These are phyloP conservation scores for Xanthorhoe spadicearia DNA, from an alignment of 2,888 invertebrate species.

Conservation along the genomic window DNA sequence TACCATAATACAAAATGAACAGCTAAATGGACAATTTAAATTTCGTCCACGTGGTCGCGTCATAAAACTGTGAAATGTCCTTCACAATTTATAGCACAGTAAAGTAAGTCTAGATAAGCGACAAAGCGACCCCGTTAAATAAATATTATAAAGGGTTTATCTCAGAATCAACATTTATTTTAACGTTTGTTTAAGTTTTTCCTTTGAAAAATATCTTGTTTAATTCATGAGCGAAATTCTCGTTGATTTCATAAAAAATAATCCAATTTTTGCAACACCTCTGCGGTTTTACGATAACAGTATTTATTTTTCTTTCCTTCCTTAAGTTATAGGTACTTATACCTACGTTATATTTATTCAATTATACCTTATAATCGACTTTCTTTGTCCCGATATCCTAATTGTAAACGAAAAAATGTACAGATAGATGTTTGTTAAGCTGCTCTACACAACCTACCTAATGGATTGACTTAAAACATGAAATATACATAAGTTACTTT, in stretches of 20 bases:
- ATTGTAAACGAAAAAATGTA: too few relatives aligned
- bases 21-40: slow-evolving; percentile 44
- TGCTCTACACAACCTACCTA: too few relatives aligned
- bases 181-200: slow-evolving; percentile 24
- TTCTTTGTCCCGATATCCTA: too few relatives aligned
- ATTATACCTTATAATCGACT: too few relatives aligned
- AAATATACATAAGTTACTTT: too few relatives aligned
- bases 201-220: slow-evolving; percentile 18
- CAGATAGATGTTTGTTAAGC: too few relatives aligned
- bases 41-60: slow-evolving; percentile 43
- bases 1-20: slow-evolving; percentile 37
- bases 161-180: slow-evolving; percentile 28
- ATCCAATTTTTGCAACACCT: neutral
- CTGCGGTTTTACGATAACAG: neutral
- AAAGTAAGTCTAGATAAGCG: slow-evolving; percentile 39
- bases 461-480: too few relatives aligned
- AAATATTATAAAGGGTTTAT: slow-evolving; percentile 31
- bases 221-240: slow-evolving; percentile 11
- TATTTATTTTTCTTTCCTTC: neutral
- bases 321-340: neutral
- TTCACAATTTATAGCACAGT: slow-evolving; percentile 41
- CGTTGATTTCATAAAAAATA: slow-evolving; percentile 5
- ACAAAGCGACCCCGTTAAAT: slow-evolving; percentile 32
- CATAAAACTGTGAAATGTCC: slow-evolving; percentile 44
- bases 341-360: neutral